Percentiles rank a stretch among this genome's conserved stretches.
These are phyloP conservation scores for Isotomurus palustris DNA, from an alignment of 2,888 invertebrate species.

Conservation along the genomic window DNA sequence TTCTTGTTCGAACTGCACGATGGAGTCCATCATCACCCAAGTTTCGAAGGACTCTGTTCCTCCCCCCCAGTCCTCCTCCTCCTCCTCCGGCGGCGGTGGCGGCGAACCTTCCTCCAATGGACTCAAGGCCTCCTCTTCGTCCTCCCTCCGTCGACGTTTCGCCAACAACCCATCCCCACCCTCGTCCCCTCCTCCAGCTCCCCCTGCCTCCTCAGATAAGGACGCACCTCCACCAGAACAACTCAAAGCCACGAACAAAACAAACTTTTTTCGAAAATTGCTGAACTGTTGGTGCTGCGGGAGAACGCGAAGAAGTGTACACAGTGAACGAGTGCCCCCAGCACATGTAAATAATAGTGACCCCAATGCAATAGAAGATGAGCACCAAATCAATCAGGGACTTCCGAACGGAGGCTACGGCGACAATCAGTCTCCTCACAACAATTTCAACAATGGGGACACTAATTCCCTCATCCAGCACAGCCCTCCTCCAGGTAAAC, in stretches of 20 bases:
- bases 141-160: too few relatives aligned
- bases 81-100: not conserved
- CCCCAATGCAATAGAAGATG: not conserved
- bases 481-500: constrained; percentile 13
- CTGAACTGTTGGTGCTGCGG: constrained; percentile 29
- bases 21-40: constrained; percentile 41
- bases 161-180: too few relatives aligned
- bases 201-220: too few relatives aligned
- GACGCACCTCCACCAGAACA: too few relatives aligned
- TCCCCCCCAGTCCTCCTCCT: not conserved
- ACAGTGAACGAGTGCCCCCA: not conserved
- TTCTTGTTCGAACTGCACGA: too few relatives aligned
- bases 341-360: constrained; percentile 6
- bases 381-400: not conserved
- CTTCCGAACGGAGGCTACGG: constrained; percentile 3
- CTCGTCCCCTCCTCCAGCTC: too few relatives aligned
- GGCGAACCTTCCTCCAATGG: constrained; percentile 2
- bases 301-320: constrained; percentile 4
- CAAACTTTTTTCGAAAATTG: constrained; percentile 23
- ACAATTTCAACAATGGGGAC: not conserved
- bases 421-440: constrained; percentile 10
- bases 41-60: constrained; percentile 20
- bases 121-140: not conserved
- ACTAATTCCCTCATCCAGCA: constrained; percentile 4
- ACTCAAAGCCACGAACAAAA: too few relatives aligned